Evolutionary conservation across 2,797 vertebrate genomes (phyloP), one percentile per base, ranked within the genome.

Genomic region (Alcedo quadribrachys): DNA sequence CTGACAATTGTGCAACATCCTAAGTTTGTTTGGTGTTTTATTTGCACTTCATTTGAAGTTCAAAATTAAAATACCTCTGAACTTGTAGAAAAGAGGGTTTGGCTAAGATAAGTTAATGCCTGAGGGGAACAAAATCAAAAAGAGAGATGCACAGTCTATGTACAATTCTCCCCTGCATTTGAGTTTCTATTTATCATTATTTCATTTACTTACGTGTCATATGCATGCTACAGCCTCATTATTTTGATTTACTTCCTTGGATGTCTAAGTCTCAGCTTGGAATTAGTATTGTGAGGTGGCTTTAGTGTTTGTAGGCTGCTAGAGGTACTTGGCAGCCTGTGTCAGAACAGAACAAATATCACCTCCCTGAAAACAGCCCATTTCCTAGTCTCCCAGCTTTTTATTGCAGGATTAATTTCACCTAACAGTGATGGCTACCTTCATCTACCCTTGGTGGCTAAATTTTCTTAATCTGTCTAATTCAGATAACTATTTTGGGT

Each of bases 21-120:
- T 79, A 40, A 80, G 57, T 95, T 92, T 92, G 58, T 92, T 91
- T 91, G 75, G 83, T 58, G 92, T 76, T 93, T 94, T 92, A 75
- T 94, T 93, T 93, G 54, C 69, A 87, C 81, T 90, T 62, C 68
- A 94, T 95, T 96, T 93, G 81, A 95, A 96, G 88, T 70, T 76
- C 55, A 77, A 70, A 96, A 90, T 90, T 90, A 93, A 94, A 95
- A 92, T 95, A 85, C 53, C 81, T 76, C 67, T 89, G 83, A 95
- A 94, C 42, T 55, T 48, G 70, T 82, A 80, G 46, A 80, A 85
- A 90, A 65, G 55, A 94, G 58, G 53, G 37, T 82, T 95, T 94
- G 78, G 75, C 58, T 65, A 89, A 89, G 58, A 83, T 35, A 46
- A 91, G 55, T 76, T 83, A 83, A 45, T 91, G 87, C 92, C 81